Base-by-base conservation (phyloP, 92 coral and sea anemone genomes). In the Porites lobata region DNA sequence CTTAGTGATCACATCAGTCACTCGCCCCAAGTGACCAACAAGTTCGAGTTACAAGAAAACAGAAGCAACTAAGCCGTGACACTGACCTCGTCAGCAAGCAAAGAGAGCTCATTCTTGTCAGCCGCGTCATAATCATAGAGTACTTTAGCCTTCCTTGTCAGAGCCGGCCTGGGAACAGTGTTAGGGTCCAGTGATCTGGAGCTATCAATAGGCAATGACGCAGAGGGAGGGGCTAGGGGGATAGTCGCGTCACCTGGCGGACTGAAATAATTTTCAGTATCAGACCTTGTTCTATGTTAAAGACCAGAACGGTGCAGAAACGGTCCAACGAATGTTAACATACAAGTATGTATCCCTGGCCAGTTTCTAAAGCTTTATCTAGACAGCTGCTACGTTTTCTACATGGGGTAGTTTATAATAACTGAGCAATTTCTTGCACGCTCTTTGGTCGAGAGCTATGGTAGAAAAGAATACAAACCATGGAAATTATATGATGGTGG, bases 1-100 rank as follows among this genome's bases (percentile, higher is more conserved):
- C 43, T 2, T 9, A 13, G 72, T 67, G 72, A 20, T 24, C 50
- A 24, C 22, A 22, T 67, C 38, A 9, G 8, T 21, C 6, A n/a
- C 0, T 65, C 59, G 2, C 59, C 10, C 9, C 70, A 6, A 9
- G 26, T 20, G 12, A 2, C 38, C 43, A 22, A 38, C 32, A 24
- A 7, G 22, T 54, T 54, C 10, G 26, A 67, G 26, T 3, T 4
- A 67, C 5, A 67, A 21, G 47, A 38, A 38, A 38, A 38, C 47
- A 38, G 47, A 38, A 38, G 47, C 47, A 38, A 38, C 47, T 13
- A 24, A 79, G 52, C 85, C 22, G 22, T 54, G 65, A 64, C 76
- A 87, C 96, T 78, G 82, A 96, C 99, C 94, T 96, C 99, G 86
- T 96, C 99, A 75, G 99, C 98, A 12, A 96, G 94, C 75, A 96